Evolutionary conservation across 2,888 invertebrate genomes (phyloP), one percentile per base, ranked within the genome.

Genomic region (Watsonalla cultraria): DNA sequence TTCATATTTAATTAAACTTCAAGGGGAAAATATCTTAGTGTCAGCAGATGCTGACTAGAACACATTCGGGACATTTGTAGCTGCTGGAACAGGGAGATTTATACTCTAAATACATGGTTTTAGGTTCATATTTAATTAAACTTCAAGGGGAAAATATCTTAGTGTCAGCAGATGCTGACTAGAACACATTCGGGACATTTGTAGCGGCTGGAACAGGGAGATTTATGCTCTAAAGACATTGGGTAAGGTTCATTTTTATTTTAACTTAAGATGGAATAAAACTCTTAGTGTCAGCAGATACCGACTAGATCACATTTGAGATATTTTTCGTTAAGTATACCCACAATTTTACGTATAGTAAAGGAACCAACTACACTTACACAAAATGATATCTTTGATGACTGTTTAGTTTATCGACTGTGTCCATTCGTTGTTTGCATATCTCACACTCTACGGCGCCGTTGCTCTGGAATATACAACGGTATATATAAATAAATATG

Each of bases 381-480:
- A 72, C 53, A 52, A 70, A 64, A 60, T 87, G 86, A 48, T 74
- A 75, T 56, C 70, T 76, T 58, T 70, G 77, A 55, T 87, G 86
- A 0, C 59, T 58, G 0, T 61, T 52, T 8, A 86, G 54, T 54
- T 80, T 84, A 0, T 78, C 74, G 48, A 74, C 68, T 0, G 80
- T 66, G 2, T 65, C 60, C 65, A 71, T 72, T 52, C 82, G 70
- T 53, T 76, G 76, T 34, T 74, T 80, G 57, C 86, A 87, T 39
- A 86, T 72, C 11, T 81, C 76, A 54, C 86, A 86, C 56, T 72
- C 70, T 9, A 65, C 80, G 8, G 75, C 71, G 0, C 85, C 86
- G 47, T 65, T 73, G 8, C 57, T 66, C 84, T 85, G 61, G 49
- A 57, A 9, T 9, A 55, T 50, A n/a, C 7, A 45, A 35, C 24